phyloP scores from a whole-genome alignment of 1,140 invertebrate genomes.

The Drosophila tsacasi region DNA sequence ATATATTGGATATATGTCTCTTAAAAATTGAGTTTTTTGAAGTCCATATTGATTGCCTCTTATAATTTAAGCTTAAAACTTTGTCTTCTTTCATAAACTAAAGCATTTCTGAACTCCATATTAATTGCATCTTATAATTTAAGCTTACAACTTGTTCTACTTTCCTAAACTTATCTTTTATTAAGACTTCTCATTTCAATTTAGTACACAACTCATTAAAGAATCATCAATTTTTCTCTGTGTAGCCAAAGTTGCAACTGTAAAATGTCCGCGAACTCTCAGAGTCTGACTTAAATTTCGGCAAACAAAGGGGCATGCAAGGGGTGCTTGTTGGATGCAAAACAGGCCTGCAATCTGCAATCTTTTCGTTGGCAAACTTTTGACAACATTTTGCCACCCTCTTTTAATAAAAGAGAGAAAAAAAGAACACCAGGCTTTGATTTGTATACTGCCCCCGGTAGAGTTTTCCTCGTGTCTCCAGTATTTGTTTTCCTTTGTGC shows the following conservation, averaged over 20 bases:
- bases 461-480: background rate
- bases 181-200: background rate
- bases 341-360: constrained; percentile 47
- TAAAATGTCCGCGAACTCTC: constrained; percentile 33
- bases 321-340: constrained; percentile 5
- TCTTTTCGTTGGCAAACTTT: constrained; percentile 67
- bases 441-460: constrained; percentile 15
- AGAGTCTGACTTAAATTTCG: constrained; percentile 15
- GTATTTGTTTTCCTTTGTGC: background rate
- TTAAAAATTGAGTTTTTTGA: background rate
- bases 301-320: background rate
- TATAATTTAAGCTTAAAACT: too few species aligned
- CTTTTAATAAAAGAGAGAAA: background rate
- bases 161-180: background rate
- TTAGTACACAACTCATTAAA: background rate
- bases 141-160: too few species aligned
- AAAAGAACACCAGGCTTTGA: constrained; percentile 22
- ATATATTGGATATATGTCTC: background rate
- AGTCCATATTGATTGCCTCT: background rate
- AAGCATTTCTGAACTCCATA: too few species aligned
- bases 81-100: background rate
- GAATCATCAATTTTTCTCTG: background rate
- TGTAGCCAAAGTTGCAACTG: constrained; percentile 33
- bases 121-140: too few species aligned
- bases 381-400: constrained; percentile 71